Conservation (phyloP, 2,888 invertebrate species). For the Rhagonycha fulva region DNA sequence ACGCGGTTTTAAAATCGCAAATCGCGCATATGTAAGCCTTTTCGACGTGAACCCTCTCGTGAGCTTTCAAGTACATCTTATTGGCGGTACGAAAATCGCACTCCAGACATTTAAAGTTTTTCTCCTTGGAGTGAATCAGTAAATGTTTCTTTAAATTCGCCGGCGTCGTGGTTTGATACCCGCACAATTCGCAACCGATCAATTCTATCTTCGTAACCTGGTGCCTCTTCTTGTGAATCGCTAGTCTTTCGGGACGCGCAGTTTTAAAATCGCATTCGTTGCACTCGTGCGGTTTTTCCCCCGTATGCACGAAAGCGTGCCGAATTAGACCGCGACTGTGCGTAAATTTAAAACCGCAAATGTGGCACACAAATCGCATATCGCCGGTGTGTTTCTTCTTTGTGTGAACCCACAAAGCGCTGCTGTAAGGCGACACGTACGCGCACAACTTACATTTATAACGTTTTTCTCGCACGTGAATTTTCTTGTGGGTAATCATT, state of each 20-base stretch:
- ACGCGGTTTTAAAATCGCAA: not conserved
- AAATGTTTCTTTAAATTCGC: not conserved
- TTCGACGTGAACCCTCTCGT: not conserved
- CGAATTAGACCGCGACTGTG: not conserved
- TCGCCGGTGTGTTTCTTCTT: not conserved
- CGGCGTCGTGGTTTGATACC: not conserved
- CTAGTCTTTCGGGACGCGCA: not conserved
- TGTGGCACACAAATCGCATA: not conserved
- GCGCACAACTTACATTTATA: not conserved
- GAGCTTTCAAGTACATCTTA: not conserved
- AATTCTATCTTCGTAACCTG: not conserved
- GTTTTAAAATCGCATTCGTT: not conserved
- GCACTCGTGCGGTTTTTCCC: not conserved
- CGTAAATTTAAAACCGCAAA: not conserved
- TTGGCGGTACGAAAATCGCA: not conserved
- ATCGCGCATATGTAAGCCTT: not conserved
- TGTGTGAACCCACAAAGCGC: not conserved
- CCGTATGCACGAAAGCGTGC: not conserved
- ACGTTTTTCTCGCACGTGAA: not conserved
- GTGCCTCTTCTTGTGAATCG: not conserved
- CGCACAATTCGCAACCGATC: not conserved
- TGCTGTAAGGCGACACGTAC: not conserved
- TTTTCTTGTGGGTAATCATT: not conserved
- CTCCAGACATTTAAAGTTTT: not conserved
- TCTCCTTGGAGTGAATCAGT: not conserved